A percentile compares a stretch with the other conserved stretches of the same genome.
phyloP scores from a whole-genome alignment of 2,888 invertebrate genomes.

The Caenorhabditis sp. region DNA sequence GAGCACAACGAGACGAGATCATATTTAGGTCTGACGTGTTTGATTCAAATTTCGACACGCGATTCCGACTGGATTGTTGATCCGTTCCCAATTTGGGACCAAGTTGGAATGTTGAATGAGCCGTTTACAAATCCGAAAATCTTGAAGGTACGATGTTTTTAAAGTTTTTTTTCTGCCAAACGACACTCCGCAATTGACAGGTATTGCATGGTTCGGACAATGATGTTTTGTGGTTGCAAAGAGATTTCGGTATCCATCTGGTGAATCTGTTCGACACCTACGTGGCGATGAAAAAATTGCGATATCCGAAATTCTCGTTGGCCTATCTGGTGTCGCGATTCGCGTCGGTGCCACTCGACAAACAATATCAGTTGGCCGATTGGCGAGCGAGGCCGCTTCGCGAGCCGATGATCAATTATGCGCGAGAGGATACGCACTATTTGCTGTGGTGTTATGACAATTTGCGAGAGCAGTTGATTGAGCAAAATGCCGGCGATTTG shows the following conservation, averaged over 20 bases:
- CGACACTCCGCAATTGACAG: too few relatives aligned
- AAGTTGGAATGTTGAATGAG: slow-evolving; percentile 84
- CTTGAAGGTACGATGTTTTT: slow-evolving; percentile 78
- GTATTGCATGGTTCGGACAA: slow-evolving; percentile 89
- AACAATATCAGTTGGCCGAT: slow-evolving; percentile 90
- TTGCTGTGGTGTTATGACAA: slow-evolving; percentile 85
- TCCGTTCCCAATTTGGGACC: slow-evolving; percentile 82
- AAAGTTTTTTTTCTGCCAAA: background rate
- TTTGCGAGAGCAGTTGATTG: slow-evolving; percentile 77
- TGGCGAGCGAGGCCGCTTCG: slow-evolving; percentile 88
- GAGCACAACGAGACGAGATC: slow-evolving; percentile 89
- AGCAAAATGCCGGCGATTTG: slow-evolving; percentile 76
- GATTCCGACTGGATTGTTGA: slow-evolving; percentile 87
- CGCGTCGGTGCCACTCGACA: slow-evolving; percentile 79
- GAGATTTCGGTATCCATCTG: slow-evolving; percentile 91
- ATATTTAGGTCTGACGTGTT: slow-evolving; percentile 91
- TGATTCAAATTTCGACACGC: slow-evolving; percentile 88
- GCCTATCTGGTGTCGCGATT: slow-evolving; percentile 78
- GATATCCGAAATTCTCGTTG: slow-evolving; percentile 60
- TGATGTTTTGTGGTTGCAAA: slow-evolving; percentile 91
- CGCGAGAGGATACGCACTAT: slow-evolving; percentile 92
- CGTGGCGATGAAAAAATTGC: slow-evolving; percentile 52
- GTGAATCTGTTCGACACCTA: slow-evolving; percentile 95
- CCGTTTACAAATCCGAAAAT: slow-evolving; percentile 88
- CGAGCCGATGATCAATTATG: slow-evolving; percentile 82